phyloP scores from a whole-genome alignment of 1,140 invertebrate genomes.

The Drosophila ficusphila region DNA sequence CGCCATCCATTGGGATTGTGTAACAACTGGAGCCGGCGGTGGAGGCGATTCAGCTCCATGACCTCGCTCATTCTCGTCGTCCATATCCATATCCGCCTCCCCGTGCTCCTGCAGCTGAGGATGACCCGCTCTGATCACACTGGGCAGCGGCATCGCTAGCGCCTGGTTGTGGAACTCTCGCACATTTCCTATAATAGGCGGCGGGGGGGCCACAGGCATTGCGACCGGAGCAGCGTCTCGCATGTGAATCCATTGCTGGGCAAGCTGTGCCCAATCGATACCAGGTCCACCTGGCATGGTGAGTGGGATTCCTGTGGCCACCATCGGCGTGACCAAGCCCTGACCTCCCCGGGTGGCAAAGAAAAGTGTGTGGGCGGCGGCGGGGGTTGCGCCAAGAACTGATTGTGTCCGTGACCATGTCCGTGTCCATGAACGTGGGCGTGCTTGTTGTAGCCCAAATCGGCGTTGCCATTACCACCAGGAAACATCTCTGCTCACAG shows the following conservation, averaged over 20 bases:
- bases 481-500: slow-evolving; percentile 60
- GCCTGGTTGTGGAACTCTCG: slow-evolving; percentile 45
- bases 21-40: slow-evolving; percentile 52
- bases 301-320: slow-evolving; percentile 78
- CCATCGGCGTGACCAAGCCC: slow-evolving; percentile 77
- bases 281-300: slow-evolving; percentile 72
- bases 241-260: slow-evolving; percentile 99
- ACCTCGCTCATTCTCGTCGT: slow-evolving; percentile 86
- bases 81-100: slow-evolving; percentile 94
- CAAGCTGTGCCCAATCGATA: slow-evolving; percentile 97
- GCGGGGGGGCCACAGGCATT: slow-evolving; percentile 63
- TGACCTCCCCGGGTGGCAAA: slow-evolving; percentile 83
- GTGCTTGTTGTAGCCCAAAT: slow-evolving; percentile 82
- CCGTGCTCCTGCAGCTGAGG: slow-evolving; percentile 86
- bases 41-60: slow-evolving; percentile 39
- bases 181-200: slow-evolving; percentile 60
- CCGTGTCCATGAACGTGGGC: slow-evolving; percentile 11
- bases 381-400: slow-evolving; percentile 81
- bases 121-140: neutral
- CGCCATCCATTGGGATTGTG: slow-evolving; percentile 59
- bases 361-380: slow-evolving; percentile 31
- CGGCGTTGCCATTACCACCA: slow-evolving; percentile 59
- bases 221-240: slow-evolving; percentile 88
- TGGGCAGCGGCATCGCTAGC: slow-evolving; percentile 8
- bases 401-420: slow-evolving; percentile 57